A percentile compares a stretch with the other conserved stretches of the same genome.
Conservation (phyloP, 2,888 invertebrate species). For the Carcina quercana region DNA sequence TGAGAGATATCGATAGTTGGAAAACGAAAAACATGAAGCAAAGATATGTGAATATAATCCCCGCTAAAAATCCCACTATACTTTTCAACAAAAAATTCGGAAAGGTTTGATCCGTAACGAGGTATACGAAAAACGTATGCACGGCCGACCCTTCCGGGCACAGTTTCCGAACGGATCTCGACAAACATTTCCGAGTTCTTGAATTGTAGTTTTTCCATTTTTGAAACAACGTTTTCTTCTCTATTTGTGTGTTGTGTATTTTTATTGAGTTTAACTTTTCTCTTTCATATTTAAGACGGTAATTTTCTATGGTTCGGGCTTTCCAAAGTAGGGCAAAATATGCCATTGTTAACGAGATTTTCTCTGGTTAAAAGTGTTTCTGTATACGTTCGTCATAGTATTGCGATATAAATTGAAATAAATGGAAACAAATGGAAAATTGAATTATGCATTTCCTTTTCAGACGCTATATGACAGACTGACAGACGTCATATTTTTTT, state of each 20-base stretch:
- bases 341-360: slow-evolving; percentile 47
- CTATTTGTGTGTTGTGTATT: slow-evolving; percentile 47
- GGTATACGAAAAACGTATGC: slow-evolving; percentile 38
- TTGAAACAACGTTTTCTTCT: slow-evolving; percentile 54
- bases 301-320: slow-evolving; percentile 66
- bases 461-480: slow-evolving; percentile 1
- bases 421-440: not conserved
- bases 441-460: not conserved
- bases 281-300: slow-evolving; percentile 60
- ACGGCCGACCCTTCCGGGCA: slow-evolving; percentile 51
- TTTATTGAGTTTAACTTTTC: slow-evolving; percentile 74
- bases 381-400: slow-evolving; percentile 4
- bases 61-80: slow-evolving; percentile 77
- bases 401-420: not conserved
- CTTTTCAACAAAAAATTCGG: slow-evolving; percentile 78
- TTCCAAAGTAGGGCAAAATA: slow-evolving; percentile 73
- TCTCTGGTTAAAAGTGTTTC: slow-evolving; percentile 11
- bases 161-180: slow-evolving; percentile 40
- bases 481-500: too few relatives aligned
- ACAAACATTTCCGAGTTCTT: slow-evolving; percentile 45
- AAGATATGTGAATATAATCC: slow-evolving; percentile 77
- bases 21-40: slow-evolving; percentile 80
- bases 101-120: slow-evolving; percentile 62
- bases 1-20: slow-evolving; percentile 76
- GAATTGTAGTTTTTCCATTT: slow-evolving; percentile 62